Evolutionary conservation across 2,888 invertebrate species (phyloP), one percentile per base, ranked within the genome.

Genomic region (Drosophila melanosoma): DNA sequence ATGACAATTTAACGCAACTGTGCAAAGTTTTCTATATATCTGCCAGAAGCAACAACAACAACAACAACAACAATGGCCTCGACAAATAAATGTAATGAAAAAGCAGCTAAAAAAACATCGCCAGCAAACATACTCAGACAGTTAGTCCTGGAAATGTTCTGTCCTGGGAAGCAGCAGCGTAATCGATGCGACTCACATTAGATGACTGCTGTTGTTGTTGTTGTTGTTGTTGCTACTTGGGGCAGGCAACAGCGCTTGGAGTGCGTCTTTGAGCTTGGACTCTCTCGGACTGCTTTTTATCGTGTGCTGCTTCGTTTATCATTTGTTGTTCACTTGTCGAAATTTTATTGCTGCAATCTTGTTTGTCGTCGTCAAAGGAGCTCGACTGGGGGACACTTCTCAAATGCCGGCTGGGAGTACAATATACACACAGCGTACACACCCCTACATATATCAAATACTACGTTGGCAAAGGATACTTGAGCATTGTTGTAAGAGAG

Each of bases 311-410:
- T 87, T 87, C 90, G 87, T 87, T 89, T 90, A 87, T 90, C 90
- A 87, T 87, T 89, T 87, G 88, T 89, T 89, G 90, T 87, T 81
- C 83, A 90, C 90, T 87, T 90, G 90, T 90, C 90, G 90, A 90
- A 89, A 87, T 87, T 87, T 87, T 87, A 87, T 87, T 87, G 89
- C 87, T 76, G 90, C 89, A 89, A 87, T 87, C 87, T 90, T 87
- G 90, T 87, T 89, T 89, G 87, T 89, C 83, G 89, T 83, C 79
- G 79, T 76, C 89, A 87, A 80, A 87, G 72, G 72, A 79, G 62
- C 72, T 75, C 82, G 74, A 54, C 81, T 81, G 63, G 56, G 81
- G 81, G 65, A 78, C 69, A 81, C 73, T 73, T 72, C 45, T 58
- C 38, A 61, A 74, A 66, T 63, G 73, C 73, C 68, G 33, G 65